phyloP scores from a whole-genome alignment of 2,797 vertebrate genomes.

The Graptemys geographica region DNA sequence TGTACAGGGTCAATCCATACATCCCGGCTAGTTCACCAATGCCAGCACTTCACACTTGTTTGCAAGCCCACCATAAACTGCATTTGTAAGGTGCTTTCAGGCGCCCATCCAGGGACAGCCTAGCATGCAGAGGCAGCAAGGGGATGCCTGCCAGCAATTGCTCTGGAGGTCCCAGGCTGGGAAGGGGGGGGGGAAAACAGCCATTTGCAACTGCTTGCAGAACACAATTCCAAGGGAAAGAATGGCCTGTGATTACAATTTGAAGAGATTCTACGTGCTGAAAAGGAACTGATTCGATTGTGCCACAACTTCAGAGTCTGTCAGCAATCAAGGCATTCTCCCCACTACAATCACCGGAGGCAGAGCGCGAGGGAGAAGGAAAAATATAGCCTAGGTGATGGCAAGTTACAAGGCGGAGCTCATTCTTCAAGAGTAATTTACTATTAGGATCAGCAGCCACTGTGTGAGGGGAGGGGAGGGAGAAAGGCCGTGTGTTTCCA shows the following conservation, averaged over 20 bases:
- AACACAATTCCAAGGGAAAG: slow-evolving; percentile 56
- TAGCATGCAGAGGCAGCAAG: accelerated
- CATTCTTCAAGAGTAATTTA: neutral
- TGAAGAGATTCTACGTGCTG: slow-evolving; percentile 75
- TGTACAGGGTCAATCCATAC: accelerated
- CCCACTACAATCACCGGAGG: slow-evolving; percentile 35
- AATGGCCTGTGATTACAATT: slow-evolving; percentile 81
- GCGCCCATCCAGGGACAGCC: accelerated
- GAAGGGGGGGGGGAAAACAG: neutral
- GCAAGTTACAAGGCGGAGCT: neutral
- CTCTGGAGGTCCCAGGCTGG: neutral
- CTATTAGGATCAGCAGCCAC: neutral
- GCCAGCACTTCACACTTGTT: neutral
- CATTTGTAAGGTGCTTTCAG: accelerated
- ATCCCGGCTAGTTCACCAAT: accelerated
- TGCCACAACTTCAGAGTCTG: slow-evolving; percentile 71
- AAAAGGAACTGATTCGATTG: slow-evolving; percentile 81
- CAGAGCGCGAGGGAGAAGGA: neutral
- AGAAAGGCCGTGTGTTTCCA: neutral
- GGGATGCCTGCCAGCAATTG: neutral
- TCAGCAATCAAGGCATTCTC: slow-evolving; percentile 76
- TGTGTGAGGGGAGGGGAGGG: neutral
- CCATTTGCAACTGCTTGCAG: slow-evolving; percentile 44
- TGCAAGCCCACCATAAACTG: neutral
- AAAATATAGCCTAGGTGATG: neutral